Evolutionary conservation across 1,140 invertebrate species (phyloP).

Genomic region (Adoxophyes honmai): DNA sequence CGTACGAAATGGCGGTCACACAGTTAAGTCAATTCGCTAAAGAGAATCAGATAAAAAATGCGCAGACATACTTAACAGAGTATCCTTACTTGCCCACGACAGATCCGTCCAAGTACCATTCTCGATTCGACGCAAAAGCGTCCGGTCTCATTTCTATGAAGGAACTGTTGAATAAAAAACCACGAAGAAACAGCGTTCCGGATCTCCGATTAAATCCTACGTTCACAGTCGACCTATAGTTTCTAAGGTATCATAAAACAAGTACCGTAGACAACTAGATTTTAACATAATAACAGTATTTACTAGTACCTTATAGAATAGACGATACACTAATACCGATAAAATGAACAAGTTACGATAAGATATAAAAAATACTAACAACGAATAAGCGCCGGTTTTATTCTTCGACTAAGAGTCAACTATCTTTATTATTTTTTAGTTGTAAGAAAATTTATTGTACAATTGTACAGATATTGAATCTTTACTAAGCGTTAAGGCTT

Average conservation of each 20-base stretch:
- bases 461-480: constrained; percentile 17
- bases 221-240: constrained; percentile 59
- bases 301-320: constrained; percentile 40
- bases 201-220: constrained; percentile 60
- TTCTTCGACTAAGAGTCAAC: too few species aligned
- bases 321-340: constrained; percentile 30
- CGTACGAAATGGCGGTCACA: constrained; percentile 66
- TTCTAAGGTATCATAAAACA: background rate
- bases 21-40: constrained; percentile 59
- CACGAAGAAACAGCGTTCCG: constrained; percentile 72
- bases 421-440: constrained; percentile 19
- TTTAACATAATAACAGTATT: constrained; percentile 37
- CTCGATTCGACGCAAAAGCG: constrained; percentile 65
- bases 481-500: constrained; percentile 5
- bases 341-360: background rate
- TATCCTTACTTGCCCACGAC: constrained; percentile 75
- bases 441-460: constrained; percentile 16
- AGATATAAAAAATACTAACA: too few species aligned
- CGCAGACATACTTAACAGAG: constrained; percentile 71
- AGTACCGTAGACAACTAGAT: constrained; percentile 2
- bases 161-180: constrained; percentile 55
- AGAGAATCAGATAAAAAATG: constrained; percentile 60
- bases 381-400: background rate
- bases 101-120: constrained; percentile 69
- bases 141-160: constrained; percentile 70